Evolutionary conservation across 1,140 invertebrate species (phyloP).

Genomic region (Mactra quadrangularis): DNA sequence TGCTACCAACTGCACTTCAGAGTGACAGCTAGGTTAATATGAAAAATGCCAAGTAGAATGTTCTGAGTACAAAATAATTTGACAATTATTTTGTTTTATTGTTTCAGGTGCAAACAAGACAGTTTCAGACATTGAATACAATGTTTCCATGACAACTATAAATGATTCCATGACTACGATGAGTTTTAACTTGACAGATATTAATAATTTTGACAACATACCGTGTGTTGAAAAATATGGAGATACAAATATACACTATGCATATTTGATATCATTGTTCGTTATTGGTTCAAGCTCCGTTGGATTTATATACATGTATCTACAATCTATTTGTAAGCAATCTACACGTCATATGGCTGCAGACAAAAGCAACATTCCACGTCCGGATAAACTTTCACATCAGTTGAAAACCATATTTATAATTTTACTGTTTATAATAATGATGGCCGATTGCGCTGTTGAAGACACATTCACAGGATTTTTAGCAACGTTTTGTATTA

Average conservation of each 20-base stretch:
- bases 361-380: slow-evolving; percentile 10
- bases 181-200: neutral
- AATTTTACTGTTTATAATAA: slow-evolving; percentile 17
- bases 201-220: too few relatives aligned
- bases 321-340: slow-evolving; percentile 1
- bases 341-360: neutral
- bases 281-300: slow-evolving; percentile 11
- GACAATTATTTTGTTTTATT: too few relatives aligned
- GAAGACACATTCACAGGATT: slow-evolving; percentile 70
- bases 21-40: too few relatives aligned
- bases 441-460: slow-evolving; percentile 65
- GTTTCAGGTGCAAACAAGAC: too few relatives aligned
- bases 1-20: too few relatives aligned
- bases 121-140: neutral
- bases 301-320: slow-evolving; percentile 29
- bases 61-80: too few relatives aligned
- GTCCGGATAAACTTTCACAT: slow-evolving; percentile 10
- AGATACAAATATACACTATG: slow-evolving; percentile 43
- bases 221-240: slow-evolving; percentile 34
- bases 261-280: slow-evolving; percentile 27
- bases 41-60: too few relatives aligned
- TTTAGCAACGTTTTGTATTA: slow-evolving; percentile 67
- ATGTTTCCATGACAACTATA: slow-evolving; percentile 12
- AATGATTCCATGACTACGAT: too few relatives aligned
- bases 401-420: slow-evolving; percentile 11